Evolutionary conservation across 2,888 invertebrate genomes (phyloP).

Genomic region (Camponotus fellah): DNA sequence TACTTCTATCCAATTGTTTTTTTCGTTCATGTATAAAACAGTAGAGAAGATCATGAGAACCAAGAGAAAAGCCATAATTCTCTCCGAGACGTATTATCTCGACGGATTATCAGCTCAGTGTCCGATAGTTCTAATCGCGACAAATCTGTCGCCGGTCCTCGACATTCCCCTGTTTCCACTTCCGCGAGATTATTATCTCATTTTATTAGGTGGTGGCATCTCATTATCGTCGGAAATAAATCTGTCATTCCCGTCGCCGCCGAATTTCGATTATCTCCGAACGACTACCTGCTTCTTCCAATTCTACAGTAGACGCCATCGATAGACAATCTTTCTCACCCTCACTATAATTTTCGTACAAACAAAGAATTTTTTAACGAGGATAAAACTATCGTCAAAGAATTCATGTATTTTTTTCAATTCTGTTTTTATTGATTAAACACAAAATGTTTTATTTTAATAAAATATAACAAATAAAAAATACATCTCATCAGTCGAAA

Average conservation of each 20-base stretch:
- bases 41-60: neutral
- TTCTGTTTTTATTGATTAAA: neutral
- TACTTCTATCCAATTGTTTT: neutral
- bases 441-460: neutral
- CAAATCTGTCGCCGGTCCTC: conserved; percentile 67
- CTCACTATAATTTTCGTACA: conserved; percentile 46
- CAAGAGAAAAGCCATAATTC: conserved; percentile 10
- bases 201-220: conserved; percentile 51
- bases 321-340: neutral
- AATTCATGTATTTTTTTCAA: conserved; percentile 37
- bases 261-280: conserved; percentile 37
- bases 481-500: neutral
- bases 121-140: conserved; percentile 64
- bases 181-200: conserved; percentile 63
- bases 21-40: neutral
- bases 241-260: conserved; percentile 51
- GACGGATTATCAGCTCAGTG: conserved; percentile 53
- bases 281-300: conserved; percentile 68
- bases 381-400: conserved; percentile 50
- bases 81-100: conserved; percentile 58
- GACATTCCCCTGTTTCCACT: conserved; percentile 41
- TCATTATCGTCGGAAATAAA: conserved; percentile 68
- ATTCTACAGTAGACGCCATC: conserved; percentile 56
- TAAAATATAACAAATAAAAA: neutral
- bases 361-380: conserved; percentile 39